phyloP scores from a whole-genome alignment of 1,140 invertebrate genomes.

The Mycetomoellerius zeteki region DNA sequence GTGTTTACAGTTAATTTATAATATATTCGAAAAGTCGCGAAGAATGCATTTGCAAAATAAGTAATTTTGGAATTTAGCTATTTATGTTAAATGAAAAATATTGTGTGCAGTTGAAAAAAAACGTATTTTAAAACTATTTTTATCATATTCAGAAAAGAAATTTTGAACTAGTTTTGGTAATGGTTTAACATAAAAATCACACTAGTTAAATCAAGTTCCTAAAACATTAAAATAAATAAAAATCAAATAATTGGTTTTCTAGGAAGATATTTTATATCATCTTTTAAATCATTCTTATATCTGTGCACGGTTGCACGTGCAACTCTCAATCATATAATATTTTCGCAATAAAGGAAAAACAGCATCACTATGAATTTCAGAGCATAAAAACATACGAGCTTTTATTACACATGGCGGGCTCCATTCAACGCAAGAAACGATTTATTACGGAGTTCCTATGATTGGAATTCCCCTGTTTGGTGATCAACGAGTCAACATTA shows the following conservation, averaged over 20 bases:
- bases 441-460: conserved; percentile 85
- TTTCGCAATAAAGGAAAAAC: not conserved
- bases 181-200: not conserved
- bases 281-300: not conserved
- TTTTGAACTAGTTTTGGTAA: not conserved
- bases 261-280: not conserved
- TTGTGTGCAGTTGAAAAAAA: not conserved
- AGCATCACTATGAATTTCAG: conserved; percentile 59
- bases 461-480: conserved; percentile 86
- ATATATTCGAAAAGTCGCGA: not conserved
- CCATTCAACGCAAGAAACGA: conserved; percentile 80
- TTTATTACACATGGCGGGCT: conserved; percentile 87
- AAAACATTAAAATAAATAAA: not conserved
- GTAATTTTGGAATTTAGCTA: not conserved
- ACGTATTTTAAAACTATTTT: not conserved
- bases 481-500: conserved; percentile 86
- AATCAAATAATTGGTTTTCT: not conserved
- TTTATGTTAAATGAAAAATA: not conserved
- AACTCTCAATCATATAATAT: not conserved
- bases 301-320: not conserved
- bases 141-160: not conserved
- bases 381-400: conserved; percentile 82
- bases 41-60: not conserved
- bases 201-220: not conserved
- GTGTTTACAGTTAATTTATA: not conserved